Evolutionary conservation across 2,113 vertebrate genomes (phyloP), one percentile per base, ranked within the genome.

Genomic region (Genyomyrus donnyi): DNA sequence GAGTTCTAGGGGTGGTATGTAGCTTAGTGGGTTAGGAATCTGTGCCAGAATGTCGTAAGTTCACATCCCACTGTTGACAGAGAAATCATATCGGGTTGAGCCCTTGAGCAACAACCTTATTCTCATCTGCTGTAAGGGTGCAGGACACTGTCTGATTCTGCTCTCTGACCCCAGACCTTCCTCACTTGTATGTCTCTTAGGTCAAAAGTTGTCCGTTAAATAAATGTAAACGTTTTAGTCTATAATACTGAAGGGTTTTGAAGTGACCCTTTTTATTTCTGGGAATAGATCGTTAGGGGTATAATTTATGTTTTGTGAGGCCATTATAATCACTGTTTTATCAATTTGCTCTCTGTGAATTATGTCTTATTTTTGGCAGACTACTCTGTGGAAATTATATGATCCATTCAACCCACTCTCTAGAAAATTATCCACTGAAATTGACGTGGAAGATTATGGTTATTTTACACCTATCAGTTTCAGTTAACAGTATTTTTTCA

Each of bases 241-340:
- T 42, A 19, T 80, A 42, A 80, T 42, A 39, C 35, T 42, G 35
- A 42, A 42, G 31, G 74, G 31, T 80, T 80, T 80, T 42, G 74
- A 42, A 80, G 74, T 80, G 74, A 80, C 74, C 74, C 35, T 17
- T 42, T 80, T 42, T 80, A 80, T 42, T 80, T 80, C 74, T 80
- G 15, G 35, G n/a, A 15, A 80, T 42, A 80, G 31, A 80, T 80
- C 15, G 35, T 80, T 80, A 42, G 74, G 35, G 35, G 31, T 17
- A 80, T 80, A 80, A 80, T 80, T 39, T 80, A 80, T 80, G 74
- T 80, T 80, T 80, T 80, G 74, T 80, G 74, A 42, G 74, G 35
- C 74, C 83, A 85, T 85, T 85, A 48, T 48, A 48, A 85, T 24
- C 83, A 85, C 83, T 85, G 83, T 85, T 85, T 85, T 85, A 85